Percentiles rank a stretch among this genome's conserved stretches.
Conservation (phyloP, 2,888 invertebrate species). For the Nomada ruficornis region DNA sequence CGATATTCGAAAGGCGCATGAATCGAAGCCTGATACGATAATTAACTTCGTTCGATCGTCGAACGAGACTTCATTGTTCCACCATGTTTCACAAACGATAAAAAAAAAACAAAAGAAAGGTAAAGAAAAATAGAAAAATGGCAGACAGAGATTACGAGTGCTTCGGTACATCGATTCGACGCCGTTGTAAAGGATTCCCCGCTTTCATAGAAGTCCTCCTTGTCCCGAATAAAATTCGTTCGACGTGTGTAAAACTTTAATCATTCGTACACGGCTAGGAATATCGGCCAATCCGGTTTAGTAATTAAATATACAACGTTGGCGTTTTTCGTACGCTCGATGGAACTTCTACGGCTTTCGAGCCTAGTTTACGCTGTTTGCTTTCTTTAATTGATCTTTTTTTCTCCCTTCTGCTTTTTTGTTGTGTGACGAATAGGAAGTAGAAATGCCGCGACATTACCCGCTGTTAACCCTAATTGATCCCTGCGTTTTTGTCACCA, state of each 20-base stretch:
- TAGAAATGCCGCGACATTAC: conserved; percentile 63
- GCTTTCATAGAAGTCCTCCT: not conserved
- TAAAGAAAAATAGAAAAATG: not conserved
- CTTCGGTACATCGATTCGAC: conserved; percentile 7
- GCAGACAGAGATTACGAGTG: no score
- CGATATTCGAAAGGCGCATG: conserved; percentile 29
- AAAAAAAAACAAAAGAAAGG: not conserved
- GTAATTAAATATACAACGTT: conserved; percentile 74
- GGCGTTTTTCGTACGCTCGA: not conserved
- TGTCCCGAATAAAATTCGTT: not conserved
- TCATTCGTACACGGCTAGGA: conserved; percentile 30
- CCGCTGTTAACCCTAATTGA: conserved; percentile 70
- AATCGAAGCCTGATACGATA: conserved; percentile 1
- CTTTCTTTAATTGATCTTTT: not conserved
- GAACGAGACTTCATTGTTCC: conserved; percentile 33
- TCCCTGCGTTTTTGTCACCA: conserved; percentile 65
- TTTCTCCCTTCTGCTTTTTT: not conserved
- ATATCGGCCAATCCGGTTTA: conserved; percentile 83
- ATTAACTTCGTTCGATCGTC: conserved; percentile 35
- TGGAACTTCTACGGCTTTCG: conserved; percentile 65
- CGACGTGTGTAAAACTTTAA: conserved; percentile 23
- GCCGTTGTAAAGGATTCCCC: conserved; percentile 1
- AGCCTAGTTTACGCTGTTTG: conserved; percentile 16
- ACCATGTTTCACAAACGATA: not conserved
- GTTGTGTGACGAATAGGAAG: conserved; percentile 33